phyloP scores from a whole-genome alignment of 2,888 invertebrate species.

The Meteorus colon region DNA sequence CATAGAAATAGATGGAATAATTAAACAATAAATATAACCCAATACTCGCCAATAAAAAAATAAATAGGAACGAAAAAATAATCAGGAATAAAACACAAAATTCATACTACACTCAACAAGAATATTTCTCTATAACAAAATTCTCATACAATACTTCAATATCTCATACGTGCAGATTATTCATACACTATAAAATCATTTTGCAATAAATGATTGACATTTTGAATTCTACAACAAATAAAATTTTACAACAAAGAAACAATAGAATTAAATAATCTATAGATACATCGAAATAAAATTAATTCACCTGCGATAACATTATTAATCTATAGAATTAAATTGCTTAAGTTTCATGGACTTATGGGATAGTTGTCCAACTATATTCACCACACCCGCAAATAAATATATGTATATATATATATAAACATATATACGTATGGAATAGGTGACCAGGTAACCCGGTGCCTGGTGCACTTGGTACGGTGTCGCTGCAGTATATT shows the following conservation, averaged over 20 bases:
- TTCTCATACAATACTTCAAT: no score
- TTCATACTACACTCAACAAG: no score
- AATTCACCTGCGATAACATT: background rate
- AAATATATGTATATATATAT: slow-evolving; percentile 13
- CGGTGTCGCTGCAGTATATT: slow-evolving; percentile 24
- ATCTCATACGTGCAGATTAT: no score
- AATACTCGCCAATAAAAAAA: no score
- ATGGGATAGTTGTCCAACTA: slow-evolving; percentile 5
- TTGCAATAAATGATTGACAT: no score
- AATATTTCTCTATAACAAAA: no score
- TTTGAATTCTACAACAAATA: background rate
- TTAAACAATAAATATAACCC: no score
- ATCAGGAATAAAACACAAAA: no score
- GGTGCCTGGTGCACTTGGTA: slow-evolving; percentile 65
- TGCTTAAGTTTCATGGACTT: background rate
- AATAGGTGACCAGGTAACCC: slow-evolving; percentile 64
- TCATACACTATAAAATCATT: no score
- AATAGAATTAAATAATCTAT: background rate
- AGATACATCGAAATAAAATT: background rate
- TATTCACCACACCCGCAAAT: slow-evolving; percentile 28
- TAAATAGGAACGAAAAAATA: no score
- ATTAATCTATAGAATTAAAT: background rate
- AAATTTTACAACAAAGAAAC: background rate
- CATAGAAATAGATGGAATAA: no score
- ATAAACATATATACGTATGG: slow-evolving; percentile 50